Conservation (phyloP, 2,888 invertebrate genomes). For the Neocrepidodera transversa region DNA sequence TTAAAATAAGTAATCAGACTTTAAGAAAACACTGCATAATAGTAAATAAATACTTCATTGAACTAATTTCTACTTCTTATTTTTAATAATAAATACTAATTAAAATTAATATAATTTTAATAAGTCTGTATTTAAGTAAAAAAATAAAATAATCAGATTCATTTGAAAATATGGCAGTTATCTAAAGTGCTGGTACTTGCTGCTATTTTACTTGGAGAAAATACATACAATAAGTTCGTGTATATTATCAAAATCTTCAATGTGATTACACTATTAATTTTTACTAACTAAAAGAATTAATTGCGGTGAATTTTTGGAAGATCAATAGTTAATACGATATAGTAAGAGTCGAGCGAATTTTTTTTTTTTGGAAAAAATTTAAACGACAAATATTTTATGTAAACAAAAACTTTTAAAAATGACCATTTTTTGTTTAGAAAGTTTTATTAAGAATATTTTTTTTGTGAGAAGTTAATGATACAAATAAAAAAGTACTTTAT, state of each 20-base stretch:
- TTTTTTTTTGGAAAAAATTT: too few relatives aligned
- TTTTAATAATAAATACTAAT: constrained; percentile 6
- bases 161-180: constrained; percentile 11
- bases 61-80: constrained; percentile 1
- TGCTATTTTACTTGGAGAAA: background rate
- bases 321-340: too few relatives aligned
- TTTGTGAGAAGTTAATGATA: too few relatives aligned
- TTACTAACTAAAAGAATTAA: background rate
- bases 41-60: background rate
- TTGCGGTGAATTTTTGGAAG: background rate
- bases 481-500: too few relatives aligned
- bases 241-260: background rate
- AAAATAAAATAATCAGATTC: background rate
- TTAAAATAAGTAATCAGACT: constrained; percentile 6
- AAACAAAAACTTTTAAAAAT: too few relatives aligned
- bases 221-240: background rate
- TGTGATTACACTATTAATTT: background rate
- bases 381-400: too few relatives aligned
- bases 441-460: too few relatives aligned
- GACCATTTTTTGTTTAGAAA: too few relatives aligned
- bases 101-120: background rate
- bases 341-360: too few relatives aligned
- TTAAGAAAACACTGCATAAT: background rate
- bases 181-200: constrained; percentile 15
- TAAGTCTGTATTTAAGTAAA: background rate